Conservation (phyloP, 1,140 invertebrate genomes). For the Glossosoma conforme region DNA sequence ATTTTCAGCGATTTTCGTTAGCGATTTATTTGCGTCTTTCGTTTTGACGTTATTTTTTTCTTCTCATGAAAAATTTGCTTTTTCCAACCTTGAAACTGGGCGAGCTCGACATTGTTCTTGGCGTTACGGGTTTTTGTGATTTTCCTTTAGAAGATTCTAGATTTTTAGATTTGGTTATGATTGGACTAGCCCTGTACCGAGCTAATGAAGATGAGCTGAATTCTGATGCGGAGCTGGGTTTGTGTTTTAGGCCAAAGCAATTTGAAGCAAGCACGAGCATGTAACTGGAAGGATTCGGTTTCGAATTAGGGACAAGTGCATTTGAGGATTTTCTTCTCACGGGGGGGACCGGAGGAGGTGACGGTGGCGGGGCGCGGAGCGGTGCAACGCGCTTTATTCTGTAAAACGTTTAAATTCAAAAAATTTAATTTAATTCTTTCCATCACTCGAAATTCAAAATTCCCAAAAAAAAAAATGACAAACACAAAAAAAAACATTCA, state of each 20-base stretch:
- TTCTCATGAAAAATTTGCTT: conserved; percentile 46
- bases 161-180: not conserved
- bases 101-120: conserved; percentile 4
- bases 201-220: conserved; percentile 27
- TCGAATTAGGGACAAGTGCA: conserved; percentile 2
- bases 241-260: conserved; percentile 47
- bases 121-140: not conserved
- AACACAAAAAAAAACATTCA: too few relatives aligned
- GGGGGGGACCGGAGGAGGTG: not conserved
- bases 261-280: conserved; percentile 45
- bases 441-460: too few relatives aligned
- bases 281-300: conserved; percentile 13
- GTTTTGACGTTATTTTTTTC: conserved; percentile 8
- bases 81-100: conserved; percentile 42
- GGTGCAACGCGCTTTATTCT: too few relatives aligned
- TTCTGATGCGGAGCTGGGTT: conserved; percentile 47
- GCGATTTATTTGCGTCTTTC: not conserved
- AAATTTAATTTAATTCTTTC: too few relatives aligned
- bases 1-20: conserved; percentile 8
- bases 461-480: too few relatives aligned
- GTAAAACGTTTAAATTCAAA: too few relatives aligned
- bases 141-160: conserved; percentile 3
- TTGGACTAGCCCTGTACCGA: conserved; percentile 2
- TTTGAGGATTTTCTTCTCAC: not conserved
- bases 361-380: too few relatives aligned